Evolutionary conservation across 2,113 vertebrate genomes (phyloP), one percentile per base, ranked within the genome.

Genomic region (Elachura formosa): DNA sequence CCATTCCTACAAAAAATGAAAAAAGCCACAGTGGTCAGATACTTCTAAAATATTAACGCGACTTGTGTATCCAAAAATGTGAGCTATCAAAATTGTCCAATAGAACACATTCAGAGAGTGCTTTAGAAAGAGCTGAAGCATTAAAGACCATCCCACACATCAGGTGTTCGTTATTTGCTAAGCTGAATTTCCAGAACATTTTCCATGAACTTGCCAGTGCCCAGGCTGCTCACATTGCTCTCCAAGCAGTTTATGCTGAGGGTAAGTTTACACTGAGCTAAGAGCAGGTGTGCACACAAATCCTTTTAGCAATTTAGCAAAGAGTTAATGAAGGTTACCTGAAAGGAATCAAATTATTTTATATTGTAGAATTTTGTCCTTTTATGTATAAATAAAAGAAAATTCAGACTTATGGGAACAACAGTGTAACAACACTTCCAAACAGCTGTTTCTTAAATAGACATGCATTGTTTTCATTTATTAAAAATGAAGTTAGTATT

Each of bases 1-100:
- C 3, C 4, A 2, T 13, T 29, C 10, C 3, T 4, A 10, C 5
- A 0, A 4, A 11, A 38, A 5, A 26, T 11, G 10, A 43, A 41
- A 46, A 41, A n/a, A 24, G 12, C 8, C 25, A 4, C 26, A 29
- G 9, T 24, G 6, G 20, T 31, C 45, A 66, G 54, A 73, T 78
- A 43, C 23, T 67, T 81, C 29, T n/a, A 56, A 87, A 81, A 86
- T 34, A 54, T 58, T 40, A 49, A 58, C 13, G 5, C 28, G 33
- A 69, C 20, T 41, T n/a, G 3, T 56, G 25, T 24, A 73, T 49
- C 31, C 49, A 86, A 92, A 87, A 77, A 56, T 8, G 3, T 69
- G 29, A 84, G 18, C 12, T 73, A 46, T 8, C 34, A 88, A 83
- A 86, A 81, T 62, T 66, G 3, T 9, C 41, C 33, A 41, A 38